phyloP scores from a whole-genome alignment of 2,888 invertebrate genomes.

The Ichneumoninae sp. region DNA sequence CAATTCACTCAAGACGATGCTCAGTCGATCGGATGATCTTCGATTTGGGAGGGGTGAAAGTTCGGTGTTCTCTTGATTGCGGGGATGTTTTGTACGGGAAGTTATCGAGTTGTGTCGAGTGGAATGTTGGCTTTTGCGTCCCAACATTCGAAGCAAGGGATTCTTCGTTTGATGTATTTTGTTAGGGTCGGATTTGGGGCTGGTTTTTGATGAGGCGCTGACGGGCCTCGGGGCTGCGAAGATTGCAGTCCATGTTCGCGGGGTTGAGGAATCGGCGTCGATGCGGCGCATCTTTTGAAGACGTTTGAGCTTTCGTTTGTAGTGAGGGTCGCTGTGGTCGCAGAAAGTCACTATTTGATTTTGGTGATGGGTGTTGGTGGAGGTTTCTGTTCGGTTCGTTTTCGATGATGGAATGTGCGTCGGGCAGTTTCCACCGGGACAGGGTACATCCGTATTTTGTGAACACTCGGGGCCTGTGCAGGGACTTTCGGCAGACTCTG shows the following conservation, averaged over 20 bases:
- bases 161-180: background rate
- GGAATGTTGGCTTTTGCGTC: background rate
- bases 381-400: background rate
- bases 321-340: conserved; percentile 69
- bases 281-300: conserved; percentile 66
- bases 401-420: background rate
- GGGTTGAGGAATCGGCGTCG: conserved; percentile 29
- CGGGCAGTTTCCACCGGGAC: conserved; percentile 15
- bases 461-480: background rate
- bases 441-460: background rate
- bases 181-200: background rate
- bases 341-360: conserved; percentile 45
- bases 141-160: conserved; percentile 10
- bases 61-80: background rate
- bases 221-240: background rate
- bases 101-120: background rate
- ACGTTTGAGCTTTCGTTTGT: conserved; percentile 64
- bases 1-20: background rate
- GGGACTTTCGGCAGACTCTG: background rate
- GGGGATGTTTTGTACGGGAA: background rate
- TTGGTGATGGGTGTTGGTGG: background rate
- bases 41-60: background rate
- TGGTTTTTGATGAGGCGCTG: background rate
- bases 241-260: conserved; percentile 2
- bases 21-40: background rate